Base-by-base conservation (phyloP, 92 coral and sea anemone genomes). In the Montipora capitata region DNA sequence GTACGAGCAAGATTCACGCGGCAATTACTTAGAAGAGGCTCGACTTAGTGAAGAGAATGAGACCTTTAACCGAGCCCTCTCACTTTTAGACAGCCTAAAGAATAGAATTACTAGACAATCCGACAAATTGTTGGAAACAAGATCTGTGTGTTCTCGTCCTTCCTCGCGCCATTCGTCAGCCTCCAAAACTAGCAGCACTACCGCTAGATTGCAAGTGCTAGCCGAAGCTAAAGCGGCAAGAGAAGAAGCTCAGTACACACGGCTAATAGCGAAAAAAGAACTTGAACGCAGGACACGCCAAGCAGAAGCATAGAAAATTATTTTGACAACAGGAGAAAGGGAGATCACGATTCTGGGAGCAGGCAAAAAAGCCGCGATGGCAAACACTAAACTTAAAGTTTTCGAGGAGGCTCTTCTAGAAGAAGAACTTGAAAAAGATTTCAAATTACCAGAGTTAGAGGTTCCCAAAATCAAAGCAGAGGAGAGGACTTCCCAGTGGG, bases 331-430 rank as follows among this genome's bases (percentile, higher is more conserved):
- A 72, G 76, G 66, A 76, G 81, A 90, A 85, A 86, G 56, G 76
- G 73, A 76, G 54, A 86, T 83, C 6, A 91, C 85, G n/a, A 40
- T 92, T 40, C 85, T 92, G 14, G 83, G 72, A 62, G 89, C 87
- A 72, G 78, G 84, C 45, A 88, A 83, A 63, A 82, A 57, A 73
- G 91, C 65, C 40, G 94, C 88, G 45, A 75, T 91, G 42, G 94
- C 92, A 43, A 44, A 91, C 48, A 90, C 92, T 20, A 92, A 92
- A 62, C 90, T 92, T 40, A 79, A 51, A 62, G 95, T 85, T 17
- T 72, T 92, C 17, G 93, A 92, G 51, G 41, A 79, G 11, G 87
- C 92, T 2, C 64, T 88, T 38, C 74, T 7, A 27, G 93, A 89
- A 82, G 93, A 89, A 76, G 84, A 89, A 17, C 39, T 72, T 14